These are phyloP conservation scores for Hydroisotoma schaefferi DNA, from an alignment of 2,888 invertebrate species.

Conservation along the genomic window DNA sequence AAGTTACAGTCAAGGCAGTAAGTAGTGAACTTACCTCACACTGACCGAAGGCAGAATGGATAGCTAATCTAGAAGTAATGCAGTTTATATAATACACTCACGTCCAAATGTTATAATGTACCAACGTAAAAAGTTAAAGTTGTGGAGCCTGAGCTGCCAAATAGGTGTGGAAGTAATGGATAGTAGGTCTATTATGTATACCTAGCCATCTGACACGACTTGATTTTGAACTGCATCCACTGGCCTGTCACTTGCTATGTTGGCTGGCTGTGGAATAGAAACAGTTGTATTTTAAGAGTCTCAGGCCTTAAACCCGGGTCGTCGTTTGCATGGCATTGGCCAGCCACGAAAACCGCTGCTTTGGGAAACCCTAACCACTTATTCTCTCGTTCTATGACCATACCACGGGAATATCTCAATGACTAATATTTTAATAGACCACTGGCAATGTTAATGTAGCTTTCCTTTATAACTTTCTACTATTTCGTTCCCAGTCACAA, in stretches of 20 bases:
- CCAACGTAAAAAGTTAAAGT: too few relatives aligned
- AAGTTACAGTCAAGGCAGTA: slow-evolving; percentile 24
- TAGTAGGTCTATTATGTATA: background rate
- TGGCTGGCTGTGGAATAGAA: slow-evolving; percentile 27
- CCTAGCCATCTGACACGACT: background rate
- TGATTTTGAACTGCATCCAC: slow-evolving; percentile 7
- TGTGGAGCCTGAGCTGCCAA: too few relatives aligned
- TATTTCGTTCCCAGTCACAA: too few relatives aligned
- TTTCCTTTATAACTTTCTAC: too few relatives aligned
- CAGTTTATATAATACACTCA: too few relatives aligned
- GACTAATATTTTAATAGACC: too few relatives aligned
- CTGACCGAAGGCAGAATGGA: too few relatives aligned
- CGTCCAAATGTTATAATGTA: too few relatives aligned
- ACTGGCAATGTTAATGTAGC: too few relatives aligned
- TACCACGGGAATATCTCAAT: too few relatives aligned
- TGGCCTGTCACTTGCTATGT: slow-evolving; percentile 21
- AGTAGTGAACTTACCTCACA: slow-evolving; percentile 2
- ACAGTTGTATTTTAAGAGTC: slow-evolving; percentile 1
- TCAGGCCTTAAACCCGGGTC: slow-evolving; percentile 6
- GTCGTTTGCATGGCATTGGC: slow-evolving; percentile 42
- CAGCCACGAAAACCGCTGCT: slow-evolving; percentile 44
- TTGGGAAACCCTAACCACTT: slow-evolving; percentile 39
- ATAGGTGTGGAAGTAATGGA: slow-evolving; percentile 1
- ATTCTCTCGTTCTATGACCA: too few relatives aligned
- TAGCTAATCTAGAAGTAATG: too few relatives aligned